Evolutionary conservation across 2,888 invertebrate species (phyloP).

Genomic region (Eueremaeus valkanovi): DNA sequence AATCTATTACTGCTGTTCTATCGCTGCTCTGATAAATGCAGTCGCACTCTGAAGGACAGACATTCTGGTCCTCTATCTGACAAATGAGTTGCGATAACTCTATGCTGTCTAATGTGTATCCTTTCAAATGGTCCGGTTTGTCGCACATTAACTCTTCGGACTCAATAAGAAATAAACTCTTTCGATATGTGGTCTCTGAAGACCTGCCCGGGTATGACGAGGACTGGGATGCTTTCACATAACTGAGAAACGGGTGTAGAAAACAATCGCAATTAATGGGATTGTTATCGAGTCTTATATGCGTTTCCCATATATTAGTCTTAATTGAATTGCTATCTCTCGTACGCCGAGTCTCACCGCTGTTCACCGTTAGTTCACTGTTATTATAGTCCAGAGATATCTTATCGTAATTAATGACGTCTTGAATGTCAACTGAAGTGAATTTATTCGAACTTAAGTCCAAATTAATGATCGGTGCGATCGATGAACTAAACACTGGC

Average conservation of each 20-base stretch:
- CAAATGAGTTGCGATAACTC: conserved; percentile 37
- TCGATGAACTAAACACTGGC: conserved; percentile 40
- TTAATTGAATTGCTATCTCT: conserved; percentile 23
- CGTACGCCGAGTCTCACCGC: conserved; percentile 3
- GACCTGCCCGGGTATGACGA: conserved; percentile 3
- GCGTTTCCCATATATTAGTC: conserved; percentile 34
- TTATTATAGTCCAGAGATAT: conserved; percentile 1
- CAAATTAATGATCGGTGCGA: conserved; percentile 34
- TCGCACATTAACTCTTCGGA: conserved; percentile 36
- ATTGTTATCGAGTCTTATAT: conserved; percentile 40
- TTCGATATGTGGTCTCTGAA: conserved; percentile 15
- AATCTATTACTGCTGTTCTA: conserved; percentile 39
- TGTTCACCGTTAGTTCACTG: not conserved
- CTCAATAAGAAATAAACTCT: conserved; percentile 39
- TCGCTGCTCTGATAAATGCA: conserved; percentile 40
- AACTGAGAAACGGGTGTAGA: conserved; percentile 40
- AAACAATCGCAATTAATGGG: conserved; percentile 42
- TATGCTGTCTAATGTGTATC: conserved; percentile 6
- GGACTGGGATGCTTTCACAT: conserved; percentile 20
- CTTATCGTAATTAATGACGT: conserved; percentile 31
- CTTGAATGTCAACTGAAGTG: conserved; percentile 35
- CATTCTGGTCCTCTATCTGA: conserved; percentile 30
- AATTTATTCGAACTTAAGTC: conserved; percentile 41
- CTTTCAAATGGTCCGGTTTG: conserved; percentile 23
- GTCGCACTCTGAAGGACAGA: conserved; percentile 41